Evolutionary conservation across 2,797 vertebrate genomes (phyloP), one percentile per base, ranked within the genome.

Genomic region (Menidia menidia): DNA sequence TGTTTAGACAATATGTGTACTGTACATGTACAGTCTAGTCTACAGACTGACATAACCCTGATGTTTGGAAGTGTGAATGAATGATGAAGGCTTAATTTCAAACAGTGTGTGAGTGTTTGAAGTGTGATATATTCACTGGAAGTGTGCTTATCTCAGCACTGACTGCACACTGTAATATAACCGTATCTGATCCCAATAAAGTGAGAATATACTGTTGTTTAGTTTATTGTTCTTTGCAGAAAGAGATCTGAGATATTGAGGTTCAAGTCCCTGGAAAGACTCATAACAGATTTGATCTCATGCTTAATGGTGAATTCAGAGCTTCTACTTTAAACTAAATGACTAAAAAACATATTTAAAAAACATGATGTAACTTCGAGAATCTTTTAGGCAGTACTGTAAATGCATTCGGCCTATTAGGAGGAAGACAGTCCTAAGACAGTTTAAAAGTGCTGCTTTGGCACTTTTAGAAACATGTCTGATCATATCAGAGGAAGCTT

Each of bases 331-430:
- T 74, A 55, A 82, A 87, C 76, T 81, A 84, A 87, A 87, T 80
- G 74, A 87, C 68, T 85, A 82, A 89, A 92, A 86, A 84, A 79
- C 71, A 83, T 83, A 85, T 90, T 82, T 87, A 68, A 89, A 83
- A 88, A 88, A 80, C 77, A 89, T 71, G 80, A 86, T 78, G 83
- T 84, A 81, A 75, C 71, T 80, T 71, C 82, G 75, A 76, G 79
- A 80, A 84, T 86, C 66, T 83, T 73, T 83, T 72, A 73, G 78
- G 56, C 42, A 79, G 59, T 82, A 76, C 77, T 85, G 77, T 89
- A 90, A 89, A 90, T 88, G 62, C 81, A 83, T 89, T 88, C 86
- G 78, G 50, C 51, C 47, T 84, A 73, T 73, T 78, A 78, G 60
- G 77, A 48, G 64, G 47, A 65, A 80, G 57, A 77, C 64, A 25